phyloP scores from a whole-genome alignment of 1,140 invertebrate species.

The Plutomurus gul region DNA sequence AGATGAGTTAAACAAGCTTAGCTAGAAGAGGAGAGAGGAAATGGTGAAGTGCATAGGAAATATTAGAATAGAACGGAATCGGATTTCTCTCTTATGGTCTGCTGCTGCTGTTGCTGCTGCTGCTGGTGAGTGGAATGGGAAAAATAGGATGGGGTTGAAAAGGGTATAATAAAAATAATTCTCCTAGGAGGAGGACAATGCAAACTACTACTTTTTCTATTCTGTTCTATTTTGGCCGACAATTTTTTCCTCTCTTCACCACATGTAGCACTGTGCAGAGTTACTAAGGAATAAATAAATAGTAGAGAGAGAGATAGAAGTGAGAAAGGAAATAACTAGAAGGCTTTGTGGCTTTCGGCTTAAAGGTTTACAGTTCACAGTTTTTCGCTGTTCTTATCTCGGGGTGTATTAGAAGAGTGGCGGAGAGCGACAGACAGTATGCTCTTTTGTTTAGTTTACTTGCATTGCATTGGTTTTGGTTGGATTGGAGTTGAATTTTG shows the following conservation, averaged over 20 bases:
- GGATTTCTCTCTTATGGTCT: too few species aligned
- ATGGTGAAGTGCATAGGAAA: background rate
- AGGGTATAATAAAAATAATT: slow-evolving; percentile 27
- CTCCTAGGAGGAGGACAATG: slow-evolving; percentile 10
- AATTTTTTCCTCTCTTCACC: too few species aligned
- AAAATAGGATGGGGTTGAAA: slow-evolving; percentile 21
- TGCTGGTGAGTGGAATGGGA: slow-evolving; percentile 2
- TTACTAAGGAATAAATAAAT: too few species aligned
- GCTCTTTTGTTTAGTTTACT: too few species aligned
- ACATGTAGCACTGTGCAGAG: too few species aligned
- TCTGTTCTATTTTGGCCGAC: too few species aligned
- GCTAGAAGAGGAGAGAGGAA: background rate
- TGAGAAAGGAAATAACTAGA: slow-evolving; percentile 19
- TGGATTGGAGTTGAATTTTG: too few species aligned
- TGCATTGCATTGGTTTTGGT: too few species aligned
- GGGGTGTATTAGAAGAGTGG: background rate
- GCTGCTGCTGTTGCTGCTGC: background rate
- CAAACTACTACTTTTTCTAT: slow-evolving; percentile 2
- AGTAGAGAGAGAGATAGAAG: background rate
- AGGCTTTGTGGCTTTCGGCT: slow-evolving; percentile 21
- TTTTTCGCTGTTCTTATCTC: background rate
- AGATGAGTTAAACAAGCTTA: slow-evolving; percentile 16
- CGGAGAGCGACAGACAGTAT: slow-evolving; percentile 1
- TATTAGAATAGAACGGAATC: slow-evolving; percentile 9
- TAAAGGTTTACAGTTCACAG: slow-evolving; percentile 21